A percentile compares a stretch with the other conserved stretches of the same genome.
phyloP scores from a whole-genome alignment of 2,888 invertebrate genomes.

The Eupithecia subfuscata region DNA sequence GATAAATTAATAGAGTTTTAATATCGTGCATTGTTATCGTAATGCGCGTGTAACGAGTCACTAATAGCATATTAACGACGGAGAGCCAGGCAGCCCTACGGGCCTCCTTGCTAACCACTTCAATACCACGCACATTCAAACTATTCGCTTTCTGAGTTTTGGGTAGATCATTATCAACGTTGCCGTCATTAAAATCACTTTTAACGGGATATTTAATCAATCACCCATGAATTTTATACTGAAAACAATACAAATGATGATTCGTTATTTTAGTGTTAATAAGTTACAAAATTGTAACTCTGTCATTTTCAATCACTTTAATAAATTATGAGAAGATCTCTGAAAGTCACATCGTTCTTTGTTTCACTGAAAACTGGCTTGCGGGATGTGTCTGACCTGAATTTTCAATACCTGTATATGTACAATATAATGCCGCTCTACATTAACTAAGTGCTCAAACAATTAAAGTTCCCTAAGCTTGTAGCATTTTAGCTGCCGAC shows the following conservation, averaged over 20 bases:
- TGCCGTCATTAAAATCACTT: background rate
- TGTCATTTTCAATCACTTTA: background rate
- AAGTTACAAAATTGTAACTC: background rate
- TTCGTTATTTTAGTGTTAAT: background rate
- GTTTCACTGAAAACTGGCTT: background rate
- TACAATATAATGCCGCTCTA: constrained; percentile 1
- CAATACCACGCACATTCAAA: constrained; percentile 27
- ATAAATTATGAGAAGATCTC: background rate
- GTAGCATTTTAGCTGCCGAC: constrained; percentile 14
- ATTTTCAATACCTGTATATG: constrained; percentile 29
- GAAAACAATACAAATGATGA: background rate
- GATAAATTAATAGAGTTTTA: constrained; percentile 67
- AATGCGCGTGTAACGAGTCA: constrained; percentile 65
- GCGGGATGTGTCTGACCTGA: background rate
- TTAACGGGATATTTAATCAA: background rate
- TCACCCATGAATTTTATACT: background rate
- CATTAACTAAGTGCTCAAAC: constrained; percentile 10
- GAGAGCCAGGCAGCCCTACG: constrained; percentile 47
- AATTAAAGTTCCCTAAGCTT: constrained; percentile 12
- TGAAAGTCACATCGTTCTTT: background rate
- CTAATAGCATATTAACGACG: constrained; percentile 67
- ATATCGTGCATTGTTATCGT: constrained; percentile 59
- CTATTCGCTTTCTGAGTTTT: background rate
- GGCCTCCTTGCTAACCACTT: constrained; percentile 41
- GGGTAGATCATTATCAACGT: background rate